Percentiles rank a stretch among this genome's conserved stretches.
Evolutionary conservation across 1,140 invertebrate genomes (phyloP).

Genomic region (Drosophila insularis): DNA sequence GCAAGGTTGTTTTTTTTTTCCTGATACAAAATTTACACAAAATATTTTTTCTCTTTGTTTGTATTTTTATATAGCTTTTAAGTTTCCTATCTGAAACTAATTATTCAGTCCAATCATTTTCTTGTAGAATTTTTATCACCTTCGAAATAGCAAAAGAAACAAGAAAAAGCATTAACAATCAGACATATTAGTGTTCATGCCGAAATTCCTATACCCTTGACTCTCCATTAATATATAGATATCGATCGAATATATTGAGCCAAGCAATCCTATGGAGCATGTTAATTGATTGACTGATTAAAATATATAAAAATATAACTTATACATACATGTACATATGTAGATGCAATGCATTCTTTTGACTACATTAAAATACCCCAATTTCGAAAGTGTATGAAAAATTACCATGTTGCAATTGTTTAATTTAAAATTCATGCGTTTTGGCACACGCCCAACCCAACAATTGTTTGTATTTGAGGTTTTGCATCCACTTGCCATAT

Average conservation of each 20-base stretch:
- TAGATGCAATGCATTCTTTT: too few relatives aligned
- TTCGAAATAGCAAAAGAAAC: neutral
- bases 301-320: too few relatives aligned
- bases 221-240: too few relatives aligned
- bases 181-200: too few relatives aligned
- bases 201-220: too few relatives aligned
- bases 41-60: neutral
- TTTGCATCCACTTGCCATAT: neutral
- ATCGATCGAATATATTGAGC: too few relatives aligned
- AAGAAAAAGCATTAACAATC: neutral
- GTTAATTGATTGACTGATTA: too few relatives aligned
- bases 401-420: constrained; percentile 16
- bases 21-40: neutral
- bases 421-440: constrained; percentile 13
- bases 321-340: too few relatives aligned
- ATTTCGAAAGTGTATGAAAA: neutral
- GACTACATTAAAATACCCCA: too few relatives aligned
- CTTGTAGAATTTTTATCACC: constrained; percentile 15
- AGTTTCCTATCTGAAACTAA: constrained; percentile 9
- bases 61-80: neutral
- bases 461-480: constrained; percentile 14
- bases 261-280: too few relatives aligned
- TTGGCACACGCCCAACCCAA: constrained; percentile 18
- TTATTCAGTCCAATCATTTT: constrained; percentile 8
- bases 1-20: too few relatives aligned